Evolutionary conservation across 2,888 invertebrate genomes (phyloP), one percentile per base, ranked within the genome.

Genomic region (Cremastobaeus sp.): DNA sequence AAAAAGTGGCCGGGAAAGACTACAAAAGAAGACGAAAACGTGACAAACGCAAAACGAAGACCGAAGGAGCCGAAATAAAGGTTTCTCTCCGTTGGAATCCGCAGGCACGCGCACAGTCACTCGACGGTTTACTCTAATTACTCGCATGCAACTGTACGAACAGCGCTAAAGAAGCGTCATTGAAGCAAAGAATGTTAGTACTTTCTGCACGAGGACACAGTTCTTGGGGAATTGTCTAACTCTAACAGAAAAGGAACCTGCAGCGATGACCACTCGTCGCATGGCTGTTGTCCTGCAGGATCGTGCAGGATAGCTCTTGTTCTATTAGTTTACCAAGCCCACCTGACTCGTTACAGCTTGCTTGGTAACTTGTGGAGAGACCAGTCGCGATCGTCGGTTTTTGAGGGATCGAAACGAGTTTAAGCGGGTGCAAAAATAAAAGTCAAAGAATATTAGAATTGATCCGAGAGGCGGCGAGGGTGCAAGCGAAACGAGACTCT

Each of bases 181-280:
- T 66, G 57, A 80, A 81, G 80, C 80, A 55, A 59, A 77, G 77
- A 69, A 48, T 45, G 45, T 72, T 69, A 70, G 59, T 66, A 65
- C 18, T 60, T 47, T 57, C 18, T 35, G 57, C 62, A 48, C 52
- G 11, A 35, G n/a, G 21, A 25, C 34, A 32, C n/a, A 25, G 6
- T 5, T 64, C 21, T 43, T 28, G 32, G 62, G 75, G 50, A 59
- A 37, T 50, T 48, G 77, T 77, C 76, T 80, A 45, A 35, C 28
- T 8, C 8, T 12, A 79, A 75, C 70, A 79, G 64, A 77, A 73
- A 21, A 75, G 73, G 77, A 79, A 83, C 81, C 83, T 81, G 82
- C 82, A 84, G 78, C 77, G 76, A 74, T 78, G 77, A 78, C 82
- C 85, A 84, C 84, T 83, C 80, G 83, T 85, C 83, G 72, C 78